These are phyloP conservation scores for Phaetusa simplex DNA, from an alignment of 2,113 vertebrate species.

Conservation along the genomic window DNA sequence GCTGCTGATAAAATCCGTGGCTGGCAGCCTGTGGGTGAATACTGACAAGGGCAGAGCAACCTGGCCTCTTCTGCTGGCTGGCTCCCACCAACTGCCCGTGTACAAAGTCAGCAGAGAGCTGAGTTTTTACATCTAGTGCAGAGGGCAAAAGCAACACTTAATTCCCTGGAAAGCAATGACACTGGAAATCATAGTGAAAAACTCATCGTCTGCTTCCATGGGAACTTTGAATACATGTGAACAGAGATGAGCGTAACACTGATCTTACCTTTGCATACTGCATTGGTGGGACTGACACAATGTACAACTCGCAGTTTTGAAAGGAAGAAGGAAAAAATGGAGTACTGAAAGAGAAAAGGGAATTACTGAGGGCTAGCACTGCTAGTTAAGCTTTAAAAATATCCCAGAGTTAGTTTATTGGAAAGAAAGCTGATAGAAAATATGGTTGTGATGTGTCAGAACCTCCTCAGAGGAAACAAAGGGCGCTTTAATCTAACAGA, in stretches of 20 bases:
- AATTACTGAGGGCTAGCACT: not conserved
- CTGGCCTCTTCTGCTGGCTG: not conserved
- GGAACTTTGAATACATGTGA: not conserved
- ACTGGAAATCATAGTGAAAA: not conserved
- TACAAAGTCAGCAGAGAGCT: not conserved
- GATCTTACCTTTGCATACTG: not conserved
- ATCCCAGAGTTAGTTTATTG: not conserved
- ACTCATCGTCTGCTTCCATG: not conserved
- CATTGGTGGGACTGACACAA: not conserved
- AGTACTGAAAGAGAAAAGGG: not conserved
- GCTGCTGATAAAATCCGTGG: not conserved
- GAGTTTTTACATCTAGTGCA: not conserved
- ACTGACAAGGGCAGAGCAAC: not conserved
- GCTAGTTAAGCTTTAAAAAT: not conserved
- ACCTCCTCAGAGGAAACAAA: not conserved
- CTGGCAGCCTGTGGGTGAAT: not conserved
- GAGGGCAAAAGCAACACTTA: not conserved
- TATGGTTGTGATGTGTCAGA: not conserved
- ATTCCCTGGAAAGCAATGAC: not conserved
- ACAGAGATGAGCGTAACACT: not conserved
- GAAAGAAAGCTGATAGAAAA: not conserved
- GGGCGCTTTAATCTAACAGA: not conserved
- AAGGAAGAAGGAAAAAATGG: not conserved
- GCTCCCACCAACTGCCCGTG: not conserved
- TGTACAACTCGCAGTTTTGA: not conserved